These are phyloP conservation scores for Agonopterix arenella DNA, from an alignment of 2,888 invertebrate species.

Conservation along the genomic window DNA sequence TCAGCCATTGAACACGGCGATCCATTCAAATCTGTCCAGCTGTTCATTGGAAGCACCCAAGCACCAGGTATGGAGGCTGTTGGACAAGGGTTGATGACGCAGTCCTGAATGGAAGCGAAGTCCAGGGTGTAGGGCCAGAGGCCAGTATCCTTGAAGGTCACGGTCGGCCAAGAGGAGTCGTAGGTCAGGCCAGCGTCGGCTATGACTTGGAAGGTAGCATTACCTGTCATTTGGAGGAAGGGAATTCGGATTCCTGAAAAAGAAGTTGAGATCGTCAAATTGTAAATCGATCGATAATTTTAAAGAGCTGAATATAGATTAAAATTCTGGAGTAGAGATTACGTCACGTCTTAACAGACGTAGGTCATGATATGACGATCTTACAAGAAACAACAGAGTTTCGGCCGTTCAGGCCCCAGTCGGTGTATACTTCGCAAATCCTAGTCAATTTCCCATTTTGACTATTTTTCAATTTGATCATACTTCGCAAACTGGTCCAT, in stretches of 20 bases:
- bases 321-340: background rate
- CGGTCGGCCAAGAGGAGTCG: slow-evolving; percentile 79
- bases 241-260: slow-evolving; percentile 68
- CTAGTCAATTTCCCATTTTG: too few relatives aligned
- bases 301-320: background rate
- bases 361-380: too few relatives aligned
- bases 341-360: too few relatives aligned
- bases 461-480: too few relatives aligned
- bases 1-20: slow-evolving; percentile 77
- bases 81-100: slow-evolving; percentile 75
- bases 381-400: too few relatives aligned
- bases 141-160: slow-evolving; percentile 44
- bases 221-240: slow-evolving; percentile 74
- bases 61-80: slow-evolving; percentile 72
- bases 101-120: slow-evolving; percentile 75
- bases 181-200: slow-evolving; percentile 68
- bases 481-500: too few relatives aligned
- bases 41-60: slow-evolving; percentile 82
- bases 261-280: background rate
- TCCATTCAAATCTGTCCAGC: slow-evolving; percentile 62
- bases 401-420: too few relatives aligned
- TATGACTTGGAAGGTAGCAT: slow-evolving; percentile 77
- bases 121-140: slow-evolving; percentile 84
- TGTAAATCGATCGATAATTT: background rate
- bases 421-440: too few relatives aligned